Evolutionary conservation across 37 sponge, comb jelly and placozoan species (phyloP).

Genomic region (Chondrilla cf. caribensis): DNA sequence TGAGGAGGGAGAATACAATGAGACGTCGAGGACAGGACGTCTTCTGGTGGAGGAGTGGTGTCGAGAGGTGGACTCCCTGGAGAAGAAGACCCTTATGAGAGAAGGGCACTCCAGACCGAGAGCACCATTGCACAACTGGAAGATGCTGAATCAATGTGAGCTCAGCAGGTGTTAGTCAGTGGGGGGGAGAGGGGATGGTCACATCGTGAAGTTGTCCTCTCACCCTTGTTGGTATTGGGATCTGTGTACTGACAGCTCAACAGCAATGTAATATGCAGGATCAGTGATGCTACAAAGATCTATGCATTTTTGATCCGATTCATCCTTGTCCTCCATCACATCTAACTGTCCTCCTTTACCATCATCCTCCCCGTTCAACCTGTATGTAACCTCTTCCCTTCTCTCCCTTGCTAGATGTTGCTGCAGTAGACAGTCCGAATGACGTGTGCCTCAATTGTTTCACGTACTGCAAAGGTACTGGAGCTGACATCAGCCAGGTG

Average conservation of each 20-base stretch:
- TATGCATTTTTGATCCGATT: no score
- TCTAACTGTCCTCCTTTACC: no score
- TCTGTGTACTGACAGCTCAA: no score
- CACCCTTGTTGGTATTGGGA: no score
- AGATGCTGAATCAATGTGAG: not conserved
- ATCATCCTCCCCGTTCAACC: no score
- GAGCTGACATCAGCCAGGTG: not conserved
- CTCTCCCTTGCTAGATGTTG: not conserved
- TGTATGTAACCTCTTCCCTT: not conserved
- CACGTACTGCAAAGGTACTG: not conserved
- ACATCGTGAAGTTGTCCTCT: no score
- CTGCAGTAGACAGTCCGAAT: not conserved
- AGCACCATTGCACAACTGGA: not conserved
- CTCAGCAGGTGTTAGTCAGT: no score
- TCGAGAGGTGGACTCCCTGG: not conserved
- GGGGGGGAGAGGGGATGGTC: no score
- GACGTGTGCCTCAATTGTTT: constrained; percentile 9
- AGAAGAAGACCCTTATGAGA: not conserved
- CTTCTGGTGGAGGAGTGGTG: not conserved
- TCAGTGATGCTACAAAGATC: no score
- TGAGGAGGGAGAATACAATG: not conserved
- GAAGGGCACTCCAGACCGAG: not conserved
- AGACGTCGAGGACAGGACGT: not conserved
- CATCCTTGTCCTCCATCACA: no score
- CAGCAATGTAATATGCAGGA: no score